These are phyloP conservation scores for Tadarida brasiliensis DNA, from an alignment of 2,797 vertebrate genomes.

Conservation along the genomic window DNA sequence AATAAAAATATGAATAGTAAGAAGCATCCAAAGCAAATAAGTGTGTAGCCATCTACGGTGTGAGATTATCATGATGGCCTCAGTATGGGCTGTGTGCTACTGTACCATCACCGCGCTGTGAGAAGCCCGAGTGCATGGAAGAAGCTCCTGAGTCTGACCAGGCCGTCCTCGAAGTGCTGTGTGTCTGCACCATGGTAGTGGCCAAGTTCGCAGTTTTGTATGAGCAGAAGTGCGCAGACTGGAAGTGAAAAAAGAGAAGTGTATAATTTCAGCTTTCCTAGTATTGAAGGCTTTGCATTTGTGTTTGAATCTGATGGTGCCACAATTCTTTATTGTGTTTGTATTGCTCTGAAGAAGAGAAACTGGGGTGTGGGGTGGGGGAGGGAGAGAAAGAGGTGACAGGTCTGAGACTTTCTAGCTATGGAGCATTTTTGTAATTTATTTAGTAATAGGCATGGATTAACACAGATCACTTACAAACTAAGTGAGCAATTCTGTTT, in stretches of 20 bases:
- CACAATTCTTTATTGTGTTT: constrained; percentile 19
- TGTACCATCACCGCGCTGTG: too few species aligned
- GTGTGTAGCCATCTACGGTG: too few species aligned
- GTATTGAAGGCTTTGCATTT: neutral
- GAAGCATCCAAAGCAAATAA: neutral
- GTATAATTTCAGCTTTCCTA: neutral
- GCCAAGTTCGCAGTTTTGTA: neutral
- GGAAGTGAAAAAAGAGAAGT: neutral
- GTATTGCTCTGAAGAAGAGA: constrained; percentile 27
- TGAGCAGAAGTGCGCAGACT: neutral
- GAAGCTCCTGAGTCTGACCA: neutral
- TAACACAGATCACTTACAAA: constrained; percentile 52
- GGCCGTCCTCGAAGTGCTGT: neutral
- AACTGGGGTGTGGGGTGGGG: neutral
- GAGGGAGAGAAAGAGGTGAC: neutral
- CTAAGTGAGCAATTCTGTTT: neutral
- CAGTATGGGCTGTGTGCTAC: neutral
- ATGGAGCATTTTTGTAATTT: neutral
- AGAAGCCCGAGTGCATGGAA: neutral
- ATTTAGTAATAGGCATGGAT: neutral
- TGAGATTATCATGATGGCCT: neutral
- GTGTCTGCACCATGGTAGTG: neutral
- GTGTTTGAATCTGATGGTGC: neutral
- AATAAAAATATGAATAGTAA: neutral
- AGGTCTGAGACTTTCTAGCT: neutral